Percentiles rank a stretch among this genome's conserved stretches.
These are phyloP conservation scores for Trematocara unimaculatum DNA, from an alignment of 2,113 vertebrate species.

Conservation along the genomic window DNA sequence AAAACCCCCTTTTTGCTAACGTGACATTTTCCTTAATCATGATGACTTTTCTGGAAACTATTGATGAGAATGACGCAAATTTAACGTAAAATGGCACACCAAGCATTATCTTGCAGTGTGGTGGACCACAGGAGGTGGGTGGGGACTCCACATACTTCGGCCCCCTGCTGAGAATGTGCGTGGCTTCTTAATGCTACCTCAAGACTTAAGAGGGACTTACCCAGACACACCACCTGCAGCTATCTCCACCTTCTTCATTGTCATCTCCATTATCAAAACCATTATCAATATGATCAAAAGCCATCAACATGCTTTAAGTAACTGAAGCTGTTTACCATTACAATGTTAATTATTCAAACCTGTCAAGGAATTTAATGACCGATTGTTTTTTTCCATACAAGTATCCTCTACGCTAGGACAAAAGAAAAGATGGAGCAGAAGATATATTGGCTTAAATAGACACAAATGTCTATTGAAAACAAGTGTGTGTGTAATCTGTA, in stretches of 20 bases:
- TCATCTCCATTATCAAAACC: neutral
- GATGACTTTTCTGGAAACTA: slow-evolving; percentile 21
- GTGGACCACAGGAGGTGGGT: slow-evolving; percentile 58
- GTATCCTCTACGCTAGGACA: neutral
- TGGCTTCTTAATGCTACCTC: neutral
- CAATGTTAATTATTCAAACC: neutral
- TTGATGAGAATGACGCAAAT: slow-evolving; percentile 23
- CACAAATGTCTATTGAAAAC: neutral
- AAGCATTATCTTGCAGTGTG: slow-evolving; percentile 11
- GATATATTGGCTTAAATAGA: neutral
- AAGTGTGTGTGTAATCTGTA: neutral
- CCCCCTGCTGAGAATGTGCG: slow-evolving; percentile 13
- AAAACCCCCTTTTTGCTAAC: neutral
- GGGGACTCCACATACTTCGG: slow-evolving; percentile 39
- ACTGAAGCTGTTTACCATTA: neutral
- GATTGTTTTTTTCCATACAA: neutral
- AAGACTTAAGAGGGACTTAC: slow-evolving; percentile 32
- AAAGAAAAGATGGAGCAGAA: neutral
- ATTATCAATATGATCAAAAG: neutral
- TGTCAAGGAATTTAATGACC: neutral
- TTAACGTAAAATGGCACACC: neutral
- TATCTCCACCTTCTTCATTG: neutral
- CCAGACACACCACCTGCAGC: neutral
- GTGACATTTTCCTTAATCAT: neutral
- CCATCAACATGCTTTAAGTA: neutral